Evolutionary conservation across 1,140 invertebrate species (phyloP).

Genomic region (Papilio polytes): DNA sequence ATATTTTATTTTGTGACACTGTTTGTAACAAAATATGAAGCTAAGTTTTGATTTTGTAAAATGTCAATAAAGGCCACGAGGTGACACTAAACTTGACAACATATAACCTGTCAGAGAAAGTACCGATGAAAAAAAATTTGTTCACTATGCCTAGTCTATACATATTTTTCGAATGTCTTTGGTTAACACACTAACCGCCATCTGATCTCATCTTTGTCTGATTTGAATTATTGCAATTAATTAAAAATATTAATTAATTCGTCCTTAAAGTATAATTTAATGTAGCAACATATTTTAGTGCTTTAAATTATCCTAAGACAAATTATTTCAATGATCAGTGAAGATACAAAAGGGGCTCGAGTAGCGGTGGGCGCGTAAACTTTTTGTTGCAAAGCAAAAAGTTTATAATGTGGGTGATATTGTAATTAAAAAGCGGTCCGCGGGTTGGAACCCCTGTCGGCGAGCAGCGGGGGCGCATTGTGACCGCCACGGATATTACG

Average conservation of each 20-base stretch:
- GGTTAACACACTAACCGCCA: neutral
- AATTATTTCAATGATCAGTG: conserved; percentile 10
- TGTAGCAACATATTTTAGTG: neutral
- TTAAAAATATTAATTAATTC: neutral
- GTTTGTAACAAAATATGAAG: no score
- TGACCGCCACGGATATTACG: conserved; percentile 71
- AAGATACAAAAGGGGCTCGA: conserved; percentile 50
- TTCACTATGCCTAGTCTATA: no score
- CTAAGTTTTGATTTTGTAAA: no score
- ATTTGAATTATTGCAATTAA: neutral
- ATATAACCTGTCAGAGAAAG: no score
- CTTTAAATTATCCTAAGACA: conserved; percentile 10
- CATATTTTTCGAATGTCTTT: no score
- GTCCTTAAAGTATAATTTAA: neutral
- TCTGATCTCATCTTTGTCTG: no score
- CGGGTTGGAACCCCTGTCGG: conserved; percentile 67
- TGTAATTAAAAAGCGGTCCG: conserved; percentile 79
- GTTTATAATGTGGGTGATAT: conserved; percentile 80
- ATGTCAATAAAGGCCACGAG: no score
- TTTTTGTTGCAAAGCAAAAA: conserved; percentile 71
- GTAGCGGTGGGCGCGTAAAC: conserved; percentile 60
- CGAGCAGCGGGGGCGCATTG: conserved; percentile 71
- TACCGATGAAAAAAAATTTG: no score
- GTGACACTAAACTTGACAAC: no score
- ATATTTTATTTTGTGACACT: no score